Conservation (phyloP, 2,888 invertebrate genomes). For the Hoplodrina blanda region DNA sequence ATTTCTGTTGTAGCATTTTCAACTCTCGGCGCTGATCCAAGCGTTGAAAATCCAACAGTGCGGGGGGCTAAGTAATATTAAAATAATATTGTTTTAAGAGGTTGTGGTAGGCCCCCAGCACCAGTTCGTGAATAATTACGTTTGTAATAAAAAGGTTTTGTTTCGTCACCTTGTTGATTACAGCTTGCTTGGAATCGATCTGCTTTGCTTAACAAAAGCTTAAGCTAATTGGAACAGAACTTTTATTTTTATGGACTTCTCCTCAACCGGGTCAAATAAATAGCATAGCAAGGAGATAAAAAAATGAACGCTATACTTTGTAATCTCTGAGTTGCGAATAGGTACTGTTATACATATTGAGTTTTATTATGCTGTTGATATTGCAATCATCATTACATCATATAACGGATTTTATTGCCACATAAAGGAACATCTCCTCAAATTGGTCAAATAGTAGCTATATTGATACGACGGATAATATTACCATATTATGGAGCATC, state of each 20-base stretch:
- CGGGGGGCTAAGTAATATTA: no score
- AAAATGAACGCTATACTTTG: neutral
- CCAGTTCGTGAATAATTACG: neutral
- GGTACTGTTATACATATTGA: no score
- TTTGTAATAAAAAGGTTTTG: neutral
- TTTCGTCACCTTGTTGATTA: neutral
- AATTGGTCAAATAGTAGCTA: slow-evolving; percentile 49
- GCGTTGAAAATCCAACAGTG: no score
- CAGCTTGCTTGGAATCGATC: no score
- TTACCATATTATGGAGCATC: neutral
- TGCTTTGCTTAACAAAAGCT: neutral
- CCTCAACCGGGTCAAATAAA: neutral
- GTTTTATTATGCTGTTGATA: no score
- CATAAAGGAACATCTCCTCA: neutral
- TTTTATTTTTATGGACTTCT: neutral
- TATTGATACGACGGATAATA: no score
- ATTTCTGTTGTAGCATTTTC: no score
- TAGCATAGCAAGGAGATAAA: no score
- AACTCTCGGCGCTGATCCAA: no score
- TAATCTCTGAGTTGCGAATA: neutral
- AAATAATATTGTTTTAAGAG: no score
- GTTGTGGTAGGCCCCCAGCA: no score
- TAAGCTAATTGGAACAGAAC: neutral
- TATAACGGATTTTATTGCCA: neutral
- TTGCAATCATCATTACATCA: no score